Evolutionary conservation across 2,888 invertebrate genomes (phyloP).

Genomic region (Sesia apiformis): DNA sequence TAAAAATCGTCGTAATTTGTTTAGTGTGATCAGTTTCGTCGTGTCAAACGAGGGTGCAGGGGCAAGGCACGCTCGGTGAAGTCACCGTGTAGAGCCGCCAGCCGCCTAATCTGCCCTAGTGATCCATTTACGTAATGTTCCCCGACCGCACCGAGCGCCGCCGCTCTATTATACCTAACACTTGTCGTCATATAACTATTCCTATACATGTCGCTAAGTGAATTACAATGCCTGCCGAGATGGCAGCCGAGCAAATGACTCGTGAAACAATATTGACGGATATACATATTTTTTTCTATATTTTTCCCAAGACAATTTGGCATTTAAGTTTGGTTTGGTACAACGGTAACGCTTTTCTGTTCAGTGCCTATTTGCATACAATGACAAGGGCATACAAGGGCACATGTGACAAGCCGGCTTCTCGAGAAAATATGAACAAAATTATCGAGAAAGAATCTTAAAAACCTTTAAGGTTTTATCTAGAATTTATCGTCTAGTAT

Average conservation of each 20-base stretch:
- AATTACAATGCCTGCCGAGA: slow-evolving; percentile 30
- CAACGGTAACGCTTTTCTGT: no score
- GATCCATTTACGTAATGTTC: slow-evolving; percentile 51
- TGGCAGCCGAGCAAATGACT: slow-evolving; percentile 23
- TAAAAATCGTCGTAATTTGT: no score
- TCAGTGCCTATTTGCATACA: no score
- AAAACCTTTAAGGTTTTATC: no score
- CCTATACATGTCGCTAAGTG: slow-evolving; percentile 33
- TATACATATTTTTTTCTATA: neutral
- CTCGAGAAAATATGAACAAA: no score
- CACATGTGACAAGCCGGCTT: no score
- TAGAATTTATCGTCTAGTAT: no score
- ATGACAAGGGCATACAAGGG: no score
- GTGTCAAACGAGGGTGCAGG: neutral
- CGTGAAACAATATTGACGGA: slow-evolving; percentile 5
- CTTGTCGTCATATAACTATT: slow-evolving; percentile 29
- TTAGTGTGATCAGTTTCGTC: no score
- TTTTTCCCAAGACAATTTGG: no score
- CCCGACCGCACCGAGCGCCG: slow-evolving; percentile 29
- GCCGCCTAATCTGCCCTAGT: slow-evolving; percentile 24
- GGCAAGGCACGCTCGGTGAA: neutral
- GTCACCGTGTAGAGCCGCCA: slow-evolving; percentile 6
- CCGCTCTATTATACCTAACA: slow-evolving; percentile 27
- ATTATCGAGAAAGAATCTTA: no score
- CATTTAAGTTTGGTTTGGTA: no score